Evolutionary conservation across 1,140 invertebrate species (phyloP).

Genomic region (Episyrphus balteatus): DNA sequence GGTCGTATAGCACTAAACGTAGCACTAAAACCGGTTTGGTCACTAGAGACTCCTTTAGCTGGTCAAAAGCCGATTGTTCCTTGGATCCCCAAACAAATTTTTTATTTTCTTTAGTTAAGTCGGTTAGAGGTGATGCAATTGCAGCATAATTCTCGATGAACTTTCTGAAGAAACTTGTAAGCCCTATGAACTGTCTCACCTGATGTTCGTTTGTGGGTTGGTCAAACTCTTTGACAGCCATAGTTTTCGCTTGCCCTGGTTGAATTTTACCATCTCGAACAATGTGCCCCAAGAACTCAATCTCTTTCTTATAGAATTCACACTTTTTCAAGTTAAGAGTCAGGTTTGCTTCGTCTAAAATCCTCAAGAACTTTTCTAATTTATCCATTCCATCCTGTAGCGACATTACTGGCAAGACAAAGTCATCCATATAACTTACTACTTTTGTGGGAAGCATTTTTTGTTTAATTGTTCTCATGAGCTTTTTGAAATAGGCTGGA

Average conservation of each 20-base stretch:
- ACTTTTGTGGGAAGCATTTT: not conserved
- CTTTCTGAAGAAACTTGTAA: no score
- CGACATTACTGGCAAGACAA: conserved; percentile 1
- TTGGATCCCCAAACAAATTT: conserved; percentile 10
- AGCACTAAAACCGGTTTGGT: not conserved
- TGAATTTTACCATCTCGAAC: not conserved
- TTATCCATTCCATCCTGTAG: no score
- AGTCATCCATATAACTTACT: not conserved
- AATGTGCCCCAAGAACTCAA: not conserved
- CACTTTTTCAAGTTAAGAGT: not conserved
- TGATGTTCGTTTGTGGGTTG: not conserved
- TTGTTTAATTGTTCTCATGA: not conserved
- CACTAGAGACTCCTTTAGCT: not conserved
- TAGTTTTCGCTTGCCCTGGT: not conserved
- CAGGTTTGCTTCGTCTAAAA: not conserved
- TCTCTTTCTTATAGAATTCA: not conserved
- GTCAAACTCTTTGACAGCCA: no score
- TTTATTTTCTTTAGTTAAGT: conserved; percentile 1
- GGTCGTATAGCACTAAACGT: no score
- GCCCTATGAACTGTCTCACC: no score
- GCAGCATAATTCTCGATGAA: no score
- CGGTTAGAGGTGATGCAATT: no score
- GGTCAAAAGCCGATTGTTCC: conserved; percentile 7
- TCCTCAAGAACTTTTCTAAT: conserved; percentile 6
- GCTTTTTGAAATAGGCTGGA: not conserved